phyloP scores from a whole-genome alignment of 2,113 vertebrate species.

The Cochlearius cochlearius region DNA sequence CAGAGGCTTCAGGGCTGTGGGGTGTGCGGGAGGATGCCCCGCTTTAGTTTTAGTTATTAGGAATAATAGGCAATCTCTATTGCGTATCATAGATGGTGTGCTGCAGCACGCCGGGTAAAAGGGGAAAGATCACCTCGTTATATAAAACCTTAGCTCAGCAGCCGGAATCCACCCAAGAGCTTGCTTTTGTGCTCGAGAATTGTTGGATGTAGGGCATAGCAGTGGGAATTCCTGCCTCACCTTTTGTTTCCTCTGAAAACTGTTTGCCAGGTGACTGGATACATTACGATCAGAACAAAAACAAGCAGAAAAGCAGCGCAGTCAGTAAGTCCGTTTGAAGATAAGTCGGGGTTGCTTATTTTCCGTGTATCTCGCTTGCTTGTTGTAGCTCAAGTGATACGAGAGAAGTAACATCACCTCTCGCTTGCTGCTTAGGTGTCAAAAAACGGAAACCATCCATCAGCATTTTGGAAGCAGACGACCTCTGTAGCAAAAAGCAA shows the following conservation, averaged over 20 bases:
- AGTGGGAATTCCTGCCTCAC: neutral
- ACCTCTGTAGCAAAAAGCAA: slow-evolving; percentile 65
- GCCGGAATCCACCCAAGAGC: neutral
- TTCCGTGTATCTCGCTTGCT: accelerated
- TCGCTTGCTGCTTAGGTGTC: neutral
- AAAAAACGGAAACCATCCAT: slow-evolving; percentile 54
- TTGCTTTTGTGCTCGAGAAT: neutral
- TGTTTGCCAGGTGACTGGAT: slow-evolving; percentile 63
- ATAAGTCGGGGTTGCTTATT: accelerated
- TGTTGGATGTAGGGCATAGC: neutral
- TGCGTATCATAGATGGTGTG: accelerated
- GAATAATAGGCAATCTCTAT: accelerated
- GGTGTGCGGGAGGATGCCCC: neutral
- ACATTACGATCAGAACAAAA: slow-evolving; percentile 27
- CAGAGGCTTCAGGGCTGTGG: neutral
- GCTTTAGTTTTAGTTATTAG: neutral
- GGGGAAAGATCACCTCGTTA: neutral
- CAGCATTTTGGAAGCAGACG: slow-evolving; percentile 72
- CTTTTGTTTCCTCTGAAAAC: neutral
- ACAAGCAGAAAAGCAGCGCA: slow-evolving; percentile 5
- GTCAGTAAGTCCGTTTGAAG: neutral
- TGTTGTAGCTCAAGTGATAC: neutral
- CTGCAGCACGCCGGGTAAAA: neutral
- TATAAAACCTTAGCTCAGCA: neutral
- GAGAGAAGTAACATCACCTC: neutral